Percentiles rank a stretch among this genome's conserved stretches.
phyloP scores from a whole-genome alignment of 2,113 vertebrate species.

The Aldabrachelys gigantea region DNA sequence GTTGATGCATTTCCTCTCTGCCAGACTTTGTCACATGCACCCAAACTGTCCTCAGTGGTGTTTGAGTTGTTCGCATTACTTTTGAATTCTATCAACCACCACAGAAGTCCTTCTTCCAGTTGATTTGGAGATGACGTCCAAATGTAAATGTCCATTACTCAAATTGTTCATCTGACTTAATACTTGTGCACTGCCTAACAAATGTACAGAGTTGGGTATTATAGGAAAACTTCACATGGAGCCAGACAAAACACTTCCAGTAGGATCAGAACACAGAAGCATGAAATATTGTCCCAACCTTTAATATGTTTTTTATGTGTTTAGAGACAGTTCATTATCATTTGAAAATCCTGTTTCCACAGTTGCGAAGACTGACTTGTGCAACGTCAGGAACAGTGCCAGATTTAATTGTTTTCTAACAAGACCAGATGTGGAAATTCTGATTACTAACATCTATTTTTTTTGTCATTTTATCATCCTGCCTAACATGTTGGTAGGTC shows the following conservation, averaged over 20 bases:
- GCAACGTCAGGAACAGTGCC: slow-evolving; percentile 12
- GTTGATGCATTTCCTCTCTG: not conserved
- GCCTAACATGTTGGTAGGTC: slow-evolving; percentile 16
- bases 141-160: slow-evolving; percentile 47
- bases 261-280: slow-evolving; percentile 18
- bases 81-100: not conserved
- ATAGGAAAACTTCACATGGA: slow-evolving; percentile 47
- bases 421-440: slow-evolving; percentile 69
- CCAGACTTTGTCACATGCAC: not conserved
- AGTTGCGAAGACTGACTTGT: slow-evolving; percentile 2
- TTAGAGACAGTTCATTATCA: slow-evolving; percentile 42
- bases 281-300: slow-evolving; percentile 29
- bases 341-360: not conserved
- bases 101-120: not conserved
- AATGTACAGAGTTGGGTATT: slow-evolving; percentile 52
- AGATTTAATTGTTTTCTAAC: slow-evolving; percentile 65
- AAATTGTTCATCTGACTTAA: slow-evolving; percentile 40
- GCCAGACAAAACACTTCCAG: not conserved
- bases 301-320: slow-evolving; percentile 47
- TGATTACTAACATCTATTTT: slow-evolving; percentile 59
- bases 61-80: not conserved
- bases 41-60: accelerated
- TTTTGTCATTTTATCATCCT: slow-evolving; percentile 57
- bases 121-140: slow-evolving; percentile 39
- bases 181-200: slow-evolving; percentile 57